Evolutionary conservation across 1,140 invertebrate species (phyloP).

Genomic region (Campoletis sonorensis): DNA sequence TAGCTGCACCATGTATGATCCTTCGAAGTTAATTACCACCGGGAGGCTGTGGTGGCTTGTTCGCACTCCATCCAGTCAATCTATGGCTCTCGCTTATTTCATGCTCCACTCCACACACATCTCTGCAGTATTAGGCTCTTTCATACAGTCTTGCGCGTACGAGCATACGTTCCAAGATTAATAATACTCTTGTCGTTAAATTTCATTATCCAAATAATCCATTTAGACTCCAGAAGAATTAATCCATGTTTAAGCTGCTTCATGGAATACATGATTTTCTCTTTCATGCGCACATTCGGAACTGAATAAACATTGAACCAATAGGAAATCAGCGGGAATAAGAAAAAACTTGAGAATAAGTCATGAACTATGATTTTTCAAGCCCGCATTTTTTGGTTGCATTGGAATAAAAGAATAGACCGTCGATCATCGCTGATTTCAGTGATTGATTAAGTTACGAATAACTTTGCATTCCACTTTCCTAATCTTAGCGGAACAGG

Average conservation of each 20-base stretch:
- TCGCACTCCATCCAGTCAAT: neutral
- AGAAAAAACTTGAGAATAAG: no score
- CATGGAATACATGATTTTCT: neutral
- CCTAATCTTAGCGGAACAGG: no score
- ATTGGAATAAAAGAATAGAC: no score
- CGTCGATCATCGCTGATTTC: no score
- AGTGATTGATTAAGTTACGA: no score
- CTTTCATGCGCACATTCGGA: neutral
- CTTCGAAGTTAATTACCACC: conserved; percentile 39
- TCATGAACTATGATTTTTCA: no score
- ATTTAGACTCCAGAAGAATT: neutral
- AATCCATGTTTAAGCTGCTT: neutral
- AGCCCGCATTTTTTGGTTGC: no score
- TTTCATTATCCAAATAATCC: neutral
- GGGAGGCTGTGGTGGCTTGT: neutral
- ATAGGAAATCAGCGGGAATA: no score
- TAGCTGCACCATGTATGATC: conserved; percentile 31
- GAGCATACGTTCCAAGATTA: neutral
- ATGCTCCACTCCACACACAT: neutral
- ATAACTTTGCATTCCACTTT: no score
- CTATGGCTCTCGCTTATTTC: neutral
- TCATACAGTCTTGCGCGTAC: neutral
- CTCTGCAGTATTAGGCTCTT: neutral
- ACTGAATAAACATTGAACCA: neutral
- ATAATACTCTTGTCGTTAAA: neutral